Evolutionary conservation across 2,113 vertebrate genomes (phyloP), one percentile per base, ranked within the genome.

Genomic region (Phylloscopus trochilus): DNA sequence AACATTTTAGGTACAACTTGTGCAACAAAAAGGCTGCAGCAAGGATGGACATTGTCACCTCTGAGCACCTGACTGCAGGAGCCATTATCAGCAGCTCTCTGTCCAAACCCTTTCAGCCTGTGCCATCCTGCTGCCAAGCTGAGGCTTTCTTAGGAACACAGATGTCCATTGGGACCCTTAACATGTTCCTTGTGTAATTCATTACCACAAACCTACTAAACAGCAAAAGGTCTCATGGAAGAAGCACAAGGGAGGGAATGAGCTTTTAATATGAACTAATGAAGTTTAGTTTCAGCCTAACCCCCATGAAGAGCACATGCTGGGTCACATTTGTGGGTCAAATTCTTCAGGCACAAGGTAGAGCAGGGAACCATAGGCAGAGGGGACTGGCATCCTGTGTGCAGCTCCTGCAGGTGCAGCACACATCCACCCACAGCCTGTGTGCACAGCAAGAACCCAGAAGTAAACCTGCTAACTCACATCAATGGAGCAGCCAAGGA

Each of bases 401-500:
- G 49, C 28, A 58, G 13, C 60, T 77, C 77, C 59, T 55, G 55
- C 1, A 7, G 49, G 15, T 2, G 23, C n/a, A 89, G 58, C 58
- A 68, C 3, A 4, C 41, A 10, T 27, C 47, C 47, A 37, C 3
- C 7, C 20, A 10, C 21, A 37, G 47, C 35, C 43, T 3, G 1
- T 30, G 27, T 1, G 5, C 39, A 16, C 17, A 60, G 76, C 11
- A 15, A 59, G 69, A 49, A 39, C 22, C 60, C 68, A 79, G 75
- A 20, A 87, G 33, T 5, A 23, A 80, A 24, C 19, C 12, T 9
- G 15, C 66, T 88, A 47, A 98, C 98, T 98, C 93, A 99, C 99
- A 2, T 99, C 99, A 6, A 99, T 99, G 74, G 99, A 99, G 94
- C 99, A 99, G 90, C 99, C 99, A 13, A 99, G 97, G 55, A 99